Percentiles rank a stretch among this genome's conserved stretches.
Evolutionary conservation across 2,113 vertebrate species (phyloP).

Genomic region (Lasiurus borealis): DNA sequence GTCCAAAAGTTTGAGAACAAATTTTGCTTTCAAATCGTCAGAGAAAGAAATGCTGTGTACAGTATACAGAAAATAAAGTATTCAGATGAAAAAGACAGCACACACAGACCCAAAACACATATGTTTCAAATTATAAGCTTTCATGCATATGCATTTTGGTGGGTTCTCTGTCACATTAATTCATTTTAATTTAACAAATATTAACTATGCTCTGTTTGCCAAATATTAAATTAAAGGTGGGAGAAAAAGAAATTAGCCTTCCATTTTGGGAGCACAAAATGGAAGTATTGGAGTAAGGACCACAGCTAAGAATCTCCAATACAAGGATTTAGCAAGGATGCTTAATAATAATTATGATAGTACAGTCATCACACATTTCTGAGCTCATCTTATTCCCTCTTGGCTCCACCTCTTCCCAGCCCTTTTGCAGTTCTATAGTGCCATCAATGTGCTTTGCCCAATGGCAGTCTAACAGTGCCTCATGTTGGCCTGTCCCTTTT

Average conservation of each 20-base stretch:
- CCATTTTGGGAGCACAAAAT: neutral
- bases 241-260: neutral
- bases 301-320: neutral
- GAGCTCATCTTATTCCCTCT: neutral
- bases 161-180: slow-evolving; percentile 9
- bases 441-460: neutral
- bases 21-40: slow-evolving; percentile 46
- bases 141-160: neutral
- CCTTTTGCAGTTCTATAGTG: neutral
- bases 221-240: neutral
- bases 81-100: neutral
- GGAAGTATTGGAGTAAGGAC: neutral
- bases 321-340: neutral
- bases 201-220: neutral
- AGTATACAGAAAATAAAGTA: neutral
- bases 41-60: neutral
- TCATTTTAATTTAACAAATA: slow-evolving; percentile 27
- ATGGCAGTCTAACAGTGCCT: neutral
- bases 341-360: neutral
- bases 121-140: slow-evolving; percentile 15
- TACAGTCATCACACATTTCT: neutral
- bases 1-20: neutral
- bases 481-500: neutral
- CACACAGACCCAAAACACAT: neutral
- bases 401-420: neutral